Conservation (phyloP, 2,888 invertebrate genomes). For the Polia nebulosa region DNA sequence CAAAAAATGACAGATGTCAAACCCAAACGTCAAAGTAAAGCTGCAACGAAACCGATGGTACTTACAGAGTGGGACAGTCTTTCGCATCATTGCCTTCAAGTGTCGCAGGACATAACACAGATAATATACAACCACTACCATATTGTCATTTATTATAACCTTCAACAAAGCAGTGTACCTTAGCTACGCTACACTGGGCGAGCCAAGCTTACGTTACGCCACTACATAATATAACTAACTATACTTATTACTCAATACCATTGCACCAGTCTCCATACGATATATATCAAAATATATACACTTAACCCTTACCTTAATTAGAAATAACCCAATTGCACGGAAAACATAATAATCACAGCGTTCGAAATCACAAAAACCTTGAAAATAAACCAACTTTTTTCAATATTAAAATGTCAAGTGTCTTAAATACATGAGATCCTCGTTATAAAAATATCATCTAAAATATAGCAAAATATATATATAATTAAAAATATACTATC, state of each 20-base stretch:
- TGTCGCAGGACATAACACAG: conserved; percentile 67
- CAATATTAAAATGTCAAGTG: conserved; percentile 67
- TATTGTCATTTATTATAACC: conserved; percentile 82
- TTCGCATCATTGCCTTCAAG: conserved; percentile 72
- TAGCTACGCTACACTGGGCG: conserved; percentile 57
- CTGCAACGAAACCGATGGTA: conserved; percentile 14
- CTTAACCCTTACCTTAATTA: conserved; percentile 68
- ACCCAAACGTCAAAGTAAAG: conserved; percentile 20
- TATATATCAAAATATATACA: conserved; percentile 75
- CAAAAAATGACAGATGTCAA: conserved; percentile 35
- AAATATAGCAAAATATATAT: conserved; percentile 86
- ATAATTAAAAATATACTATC: conserved; percentile 79
- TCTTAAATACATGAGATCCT: conserved; percentile 82
- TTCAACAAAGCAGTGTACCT: conserved; percentile 70
- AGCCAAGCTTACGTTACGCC: conserved; percentile 54
- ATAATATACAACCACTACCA: conserved; percentile 75
- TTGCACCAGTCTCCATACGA: conserved; percentile 81
- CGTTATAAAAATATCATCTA: conserved; percentile 84
- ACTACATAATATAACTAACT: conserved; percentile 63
- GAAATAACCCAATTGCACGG: conserved; percentile 68
- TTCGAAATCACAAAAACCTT: conserved; percentile 77
- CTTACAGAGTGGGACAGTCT: conserved; percentile 34
- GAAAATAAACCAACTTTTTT: conserved; percentile 63
- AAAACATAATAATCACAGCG: conserved; percentile 85
- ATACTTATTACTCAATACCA: conserved; percentile 69